A percentile compares a stretch with the other conserved stretches of the same genome.
Evolutionary conservation across 2,113 vertebrate species (phyloP).

Genomic region (Lepus timidus): DNA sequence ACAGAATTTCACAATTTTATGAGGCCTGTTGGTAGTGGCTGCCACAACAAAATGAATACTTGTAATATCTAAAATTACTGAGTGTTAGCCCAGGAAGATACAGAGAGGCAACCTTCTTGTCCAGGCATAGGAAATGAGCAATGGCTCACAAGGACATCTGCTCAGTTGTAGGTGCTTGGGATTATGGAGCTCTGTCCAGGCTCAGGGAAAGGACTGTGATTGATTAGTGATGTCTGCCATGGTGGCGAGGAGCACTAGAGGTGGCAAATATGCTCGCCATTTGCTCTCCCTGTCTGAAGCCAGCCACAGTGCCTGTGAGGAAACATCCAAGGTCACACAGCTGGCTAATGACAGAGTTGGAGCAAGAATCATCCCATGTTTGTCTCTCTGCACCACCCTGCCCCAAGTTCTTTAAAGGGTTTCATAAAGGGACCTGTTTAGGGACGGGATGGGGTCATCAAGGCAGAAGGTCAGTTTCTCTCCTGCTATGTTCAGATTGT

Average conservation of each 20-base stretch:
- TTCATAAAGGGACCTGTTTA: background rate
- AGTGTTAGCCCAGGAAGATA: constrained; percentile 44
- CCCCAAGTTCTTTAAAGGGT: background rate
- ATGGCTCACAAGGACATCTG: background rate
- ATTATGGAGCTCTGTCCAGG: background rate
- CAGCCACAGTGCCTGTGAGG: background rate
- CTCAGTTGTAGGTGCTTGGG: background rate
- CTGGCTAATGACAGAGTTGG: background rate
- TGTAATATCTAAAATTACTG: constrained; percentile 54
- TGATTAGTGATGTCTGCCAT: constrained; percentile 50
- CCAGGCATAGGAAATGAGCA: background rate
- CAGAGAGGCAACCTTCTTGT: background rate
- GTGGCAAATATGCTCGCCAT: background rate
- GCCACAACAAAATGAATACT: constrained; percentile 71
- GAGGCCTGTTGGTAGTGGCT: constrained; percentile 57
- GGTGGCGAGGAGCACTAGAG: background rate
- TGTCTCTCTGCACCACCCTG: background rate
- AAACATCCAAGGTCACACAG: constrained; percentile 14
- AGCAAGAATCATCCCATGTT: background rate
- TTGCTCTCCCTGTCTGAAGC: constrained; percentile 21
- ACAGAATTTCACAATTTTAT: constrained; percentile 44
- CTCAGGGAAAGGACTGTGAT: constrained; percentile 3
- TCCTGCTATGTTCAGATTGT: background rate
- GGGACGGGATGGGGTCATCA: background rate
- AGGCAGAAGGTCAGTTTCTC: constrained; percentile 34